phyloP scores from a whole-genome alignment of 2,888 invertebrate species.

The Tenodera sinensis region DNA sequence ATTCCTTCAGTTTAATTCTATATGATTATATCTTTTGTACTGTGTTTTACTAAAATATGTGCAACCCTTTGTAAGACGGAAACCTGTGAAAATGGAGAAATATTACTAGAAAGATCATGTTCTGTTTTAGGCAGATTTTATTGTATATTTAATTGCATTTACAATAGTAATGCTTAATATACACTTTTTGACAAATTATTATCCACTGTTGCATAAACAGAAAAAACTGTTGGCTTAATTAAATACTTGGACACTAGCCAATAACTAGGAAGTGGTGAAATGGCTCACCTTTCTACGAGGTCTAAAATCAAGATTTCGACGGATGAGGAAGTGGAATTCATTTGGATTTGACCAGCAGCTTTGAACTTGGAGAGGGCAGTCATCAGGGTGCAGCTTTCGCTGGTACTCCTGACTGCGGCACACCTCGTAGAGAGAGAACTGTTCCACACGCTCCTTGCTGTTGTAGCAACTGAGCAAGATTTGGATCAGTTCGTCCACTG shows the following conservation, averaged over 20 bases:
- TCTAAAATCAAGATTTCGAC: conserved; percentile 75
- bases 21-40: no score
- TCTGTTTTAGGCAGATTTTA: no score
- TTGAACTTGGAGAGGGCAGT: conserved; percentile 78
- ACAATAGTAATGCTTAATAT: no score
- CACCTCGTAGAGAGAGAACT: conserved; percentile 82
- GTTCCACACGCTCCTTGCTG: conserved; percentile 77
- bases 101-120: no score
- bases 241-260: neutral
- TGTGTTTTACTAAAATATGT: no score
- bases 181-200: no score
- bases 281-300: conserved; percentile 47
- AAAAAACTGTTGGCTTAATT: neutral
- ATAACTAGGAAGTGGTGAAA: neutral
- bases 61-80: no score
- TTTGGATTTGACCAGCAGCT: conserved; percentile 61
- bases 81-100: no score
- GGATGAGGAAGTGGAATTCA: conserved; percentile 76
- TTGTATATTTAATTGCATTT: no score
- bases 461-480: conserved; percentile 81
- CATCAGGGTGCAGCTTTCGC: conserved; percentile 82
- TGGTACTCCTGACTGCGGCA: conserved; percentile 81
- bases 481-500: conserved; percentile 81
- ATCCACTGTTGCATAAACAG: no score
- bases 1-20: no score